Conservation (phyloP, 2,113 vertebrate genomes). For the Manacus vitellinus region DNA sequence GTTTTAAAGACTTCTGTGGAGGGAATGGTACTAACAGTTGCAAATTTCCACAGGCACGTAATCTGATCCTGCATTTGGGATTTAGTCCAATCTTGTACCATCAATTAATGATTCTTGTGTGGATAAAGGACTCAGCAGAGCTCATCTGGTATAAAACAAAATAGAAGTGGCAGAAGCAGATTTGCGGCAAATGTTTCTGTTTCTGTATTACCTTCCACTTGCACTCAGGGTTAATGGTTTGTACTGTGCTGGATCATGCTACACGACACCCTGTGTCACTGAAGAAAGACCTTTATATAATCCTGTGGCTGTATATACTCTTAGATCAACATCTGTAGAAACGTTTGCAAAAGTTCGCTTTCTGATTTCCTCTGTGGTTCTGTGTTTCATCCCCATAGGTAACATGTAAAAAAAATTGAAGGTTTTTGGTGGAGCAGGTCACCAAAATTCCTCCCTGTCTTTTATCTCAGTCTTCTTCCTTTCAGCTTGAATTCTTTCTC, state of each 20-base stretch:
- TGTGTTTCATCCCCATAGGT: not conserved
- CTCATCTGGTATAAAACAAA: not conserved
- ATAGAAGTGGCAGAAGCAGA: not conserved
- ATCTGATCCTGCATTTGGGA: rapidly evolving
- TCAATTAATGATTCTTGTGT: not conserved
- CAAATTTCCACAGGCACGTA: not conserved
- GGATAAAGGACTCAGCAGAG: not conserved
- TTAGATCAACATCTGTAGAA: rapidly evolving
- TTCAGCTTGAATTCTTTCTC: not conserved
- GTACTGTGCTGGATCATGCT: rapidly evolving
- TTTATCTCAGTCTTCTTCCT: not conserved
- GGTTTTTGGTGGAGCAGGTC: not conserved
- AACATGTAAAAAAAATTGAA: not conserved
- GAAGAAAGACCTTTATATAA: not conserved
- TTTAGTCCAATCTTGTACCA: not conserved
- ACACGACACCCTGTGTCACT: not conserved
- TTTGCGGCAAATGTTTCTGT: not conserved
- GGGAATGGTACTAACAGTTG: not conserved
- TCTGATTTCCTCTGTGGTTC: not conserved
- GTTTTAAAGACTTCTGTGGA: not conserved
- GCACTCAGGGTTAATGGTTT: rapidly evolving
- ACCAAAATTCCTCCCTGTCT: not conserved
- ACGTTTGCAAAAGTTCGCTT: not conserved
- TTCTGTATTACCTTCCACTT: not conserved
- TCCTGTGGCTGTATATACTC: not conserved